Base-by-base conservation (phyloP, 2,888 invertebrate species). In the Rotaria sp. region DNA sequence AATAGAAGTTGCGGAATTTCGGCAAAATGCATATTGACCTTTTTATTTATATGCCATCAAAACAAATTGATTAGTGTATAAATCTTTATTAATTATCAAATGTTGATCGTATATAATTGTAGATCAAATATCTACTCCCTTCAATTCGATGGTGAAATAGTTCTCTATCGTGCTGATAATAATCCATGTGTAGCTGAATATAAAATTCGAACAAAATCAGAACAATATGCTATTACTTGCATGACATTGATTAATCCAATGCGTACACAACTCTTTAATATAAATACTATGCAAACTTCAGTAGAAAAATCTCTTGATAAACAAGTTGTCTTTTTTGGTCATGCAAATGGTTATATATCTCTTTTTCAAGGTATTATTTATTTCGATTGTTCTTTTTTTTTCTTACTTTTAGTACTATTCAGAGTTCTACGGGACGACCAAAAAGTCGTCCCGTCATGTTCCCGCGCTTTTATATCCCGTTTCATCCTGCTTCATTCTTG, bases 231-330 rank as follows among this genome's bases (percentile, higher is more conserved):
- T 13, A 80, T 80, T n/a, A 80, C 80, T 15, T 80, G 80, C n/a
- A 80, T 80, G n/a, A n/a, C 80, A 80, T n/a, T 80, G n/a, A 45
- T 80, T 13, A 45, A 80, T 80, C 80, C 80, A 45, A 45, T n/a
- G n/a, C n/a, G 80, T 26, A 80, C 80, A 45, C 41, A 80, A 45
- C 45, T 80, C 0, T 45, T 80, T 8, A 45, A 18, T 26, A 21
- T 80, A 15, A 13, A 10, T 24, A 3, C 45, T 26, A 45, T n/a
- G 3, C 26, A 41, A 45, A 80, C 18, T 21, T 13, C 45, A 45
- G 45, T 45, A 26, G 45, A 80, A 80, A 80, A 80, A n/a, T 80
- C 80, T 26, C 45, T 80, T 26, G 45, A 26, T 10, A 41, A 80
- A 45, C 41, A 80, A 26, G 35, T 45, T 13, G 45, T 80, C 41